Evolutionary conservation across 2,888 invertebrate species (phyloP).

Genomic region (Acronicta aceris): DNA sequence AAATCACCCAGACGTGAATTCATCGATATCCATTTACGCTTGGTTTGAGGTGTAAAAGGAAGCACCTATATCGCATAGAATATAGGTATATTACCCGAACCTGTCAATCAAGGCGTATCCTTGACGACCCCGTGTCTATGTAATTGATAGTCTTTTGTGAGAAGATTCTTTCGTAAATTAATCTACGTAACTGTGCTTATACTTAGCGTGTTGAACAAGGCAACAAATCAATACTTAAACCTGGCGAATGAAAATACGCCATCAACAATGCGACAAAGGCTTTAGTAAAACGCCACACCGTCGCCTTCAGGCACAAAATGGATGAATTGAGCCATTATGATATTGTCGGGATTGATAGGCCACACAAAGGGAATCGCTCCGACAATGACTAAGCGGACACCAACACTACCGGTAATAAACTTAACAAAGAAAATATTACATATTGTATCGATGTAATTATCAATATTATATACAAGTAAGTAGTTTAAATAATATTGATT

Average conservation of each 20-base stretch:
- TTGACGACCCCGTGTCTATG: conserved; percentile 69
- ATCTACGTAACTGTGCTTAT: conserved; percentile 44
- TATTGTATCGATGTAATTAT: conserved; percentile 33
- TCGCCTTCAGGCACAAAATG: conserved; percentile 61
- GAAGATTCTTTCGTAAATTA: conserved; percentile 58
- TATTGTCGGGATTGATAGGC: conserved; percentile 67
- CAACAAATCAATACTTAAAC: conserved; percentile 62
- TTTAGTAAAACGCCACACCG: conserved; percentile 58
- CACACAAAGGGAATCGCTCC: conserved; percentile 69
- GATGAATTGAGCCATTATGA: conserved; percentile 71
- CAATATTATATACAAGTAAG: conserved; percentile 3
- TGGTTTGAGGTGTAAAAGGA: conserved; percentile 60
- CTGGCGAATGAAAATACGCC: conserved; percentile 55
- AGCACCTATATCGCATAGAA: conserved; percentile 62
- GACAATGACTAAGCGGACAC: conserved; percentile 72
- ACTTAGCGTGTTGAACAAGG: conserved; percentile 44
- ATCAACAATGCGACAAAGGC: conserved; percentile 64
- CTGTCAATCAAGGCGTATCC: conserved; percentile 80
- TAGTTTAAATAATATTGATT: too few species aligned
- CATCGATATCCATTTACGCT: conserved; percentile 73
- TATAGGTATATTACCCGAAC: conserved; percentile 69
- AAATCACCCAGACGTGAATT: conserved; percentile 69
- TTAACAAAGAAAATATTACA: conserved; percentile 60
- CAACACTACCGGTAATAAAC: conserved; percentile 64
- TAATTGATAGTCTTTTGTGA: conserved; percentile 77